Evolutionary conservation across 2,888 invertebrate species (phyloP).

Genomic region (Rotaria socialis): DNA sequence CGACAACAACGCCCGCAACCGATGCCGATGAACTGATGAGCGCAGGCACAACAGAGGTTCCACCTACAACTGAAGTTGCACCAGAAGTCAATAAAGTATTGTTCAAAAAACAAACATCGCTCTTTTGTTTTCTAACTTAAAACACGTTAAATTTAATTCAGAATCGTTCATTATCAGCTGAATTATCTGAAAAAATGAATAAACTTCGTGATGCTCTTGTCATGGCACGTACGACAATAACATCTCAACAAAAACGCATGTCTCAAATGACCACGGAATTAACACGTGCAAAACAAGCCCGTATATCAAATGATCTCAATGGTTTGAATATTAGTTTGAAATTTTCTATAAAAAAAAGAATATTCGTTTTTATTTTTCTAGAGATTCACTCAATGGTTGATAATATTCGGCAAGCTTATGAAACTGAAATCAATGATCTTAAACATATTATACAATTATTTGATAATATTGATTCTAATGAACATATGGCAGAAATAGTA

Average conservation of each 20-base stretch:
- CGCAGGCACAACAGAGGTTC: not conserved
- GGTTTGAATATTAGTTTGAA: not conserved
- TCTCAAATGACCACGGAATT: not conserved
- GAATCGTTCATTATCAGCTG: not conserved
- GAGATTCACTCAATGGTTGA: not conserved
- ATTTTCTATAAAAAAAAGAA: too few relatives aligned
- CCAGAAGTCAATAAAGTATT: not conserved
- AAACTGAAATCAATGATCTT: not conserved
- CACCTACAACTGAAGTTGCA: not conserved
- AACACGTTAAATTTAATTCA: not conserved
- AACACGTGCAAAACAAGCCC: not conserved
- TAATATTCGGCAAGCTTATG: not conserved
- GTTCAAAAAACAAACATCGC: too few relatives aligned
- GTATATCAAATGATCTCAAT: not conserved
- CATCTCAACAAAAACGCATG: not conserved
- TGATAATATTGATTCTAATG: not conserved
- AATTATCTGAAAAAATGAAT: not conserved
- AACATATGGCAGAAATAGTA: not conserved
- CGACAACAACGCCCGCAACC: not conserved
- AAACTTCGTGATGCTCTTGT: slow-evolving; percentile 6
- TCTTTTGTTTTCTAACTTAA: too few relatives aligned
- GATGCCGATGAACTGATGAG: not conserved
- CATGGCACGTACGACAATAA: not conserved
- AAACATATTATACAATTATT: slow-evolving; percentile 11
- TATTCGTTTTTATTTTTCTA: not conserved